Evolutionary conservation across 2,113 vertebrate species (phyloP), one percentile per base, ranked within the genome.

Genomic region (Crocuta crocuta): DNA sequence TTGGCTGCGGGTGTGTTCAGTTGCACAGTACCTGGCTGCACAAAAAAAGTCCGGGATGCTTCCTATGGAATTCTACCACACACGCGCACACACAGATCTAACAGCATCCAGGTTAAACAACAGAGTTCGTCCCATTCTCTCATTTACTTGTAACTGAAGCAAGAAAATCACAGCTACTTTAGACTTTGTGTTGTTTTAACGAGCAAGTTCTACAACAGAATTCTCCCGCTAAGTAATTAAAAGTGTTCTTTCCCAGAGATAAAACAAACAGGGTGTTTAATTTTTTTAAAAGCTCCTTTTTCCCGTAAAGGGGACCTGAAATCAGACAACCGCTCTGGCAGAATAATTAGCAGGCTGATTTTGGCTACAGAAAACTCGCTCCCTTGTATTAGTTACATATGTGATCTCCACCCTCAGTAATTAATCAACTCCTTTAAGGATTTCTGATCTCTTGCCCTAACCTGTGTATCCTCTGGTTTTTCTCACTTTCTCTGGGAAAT

Each of bases 211-310:
- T 39, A 80, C 7, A 68, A 86, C 10, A 95, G 58, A 91, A 91
- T 96, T 58, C 81, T 68, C 43, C 95, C 94, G 78, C 80, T 96
- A 92, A 91, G n/a, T 88, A 94, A 94, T 55, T 82, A 70, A 91
- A 96, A 88, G 31, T 94, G 24, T 70, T 92, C 45, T 96, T 97
- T 96, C 15, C 26, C 66, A 96, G 26, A 95, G 39, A 85, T 24
- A 85, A 92, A 94, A 91, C 53, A 94, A 84, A 70, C 11, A 80
- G 65, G 43, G 11, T 58, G 80, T 76, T 78, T 94, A 48, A 81
- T 74, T 91, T 88, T 35, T 73, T 80, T n/a, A 17, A 66, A 95
- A 85, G 48, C n/a, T 61, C 7, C 45, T 50, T 96, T 61, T 50
- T n/a, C 66, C 3, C 39, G 73, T 90, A 70, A 71, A 45, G 45